Evolutionary conservation across 2,888 invertebrate species (phyloP).

Genomic region (Sesia apiformis): DNA sequence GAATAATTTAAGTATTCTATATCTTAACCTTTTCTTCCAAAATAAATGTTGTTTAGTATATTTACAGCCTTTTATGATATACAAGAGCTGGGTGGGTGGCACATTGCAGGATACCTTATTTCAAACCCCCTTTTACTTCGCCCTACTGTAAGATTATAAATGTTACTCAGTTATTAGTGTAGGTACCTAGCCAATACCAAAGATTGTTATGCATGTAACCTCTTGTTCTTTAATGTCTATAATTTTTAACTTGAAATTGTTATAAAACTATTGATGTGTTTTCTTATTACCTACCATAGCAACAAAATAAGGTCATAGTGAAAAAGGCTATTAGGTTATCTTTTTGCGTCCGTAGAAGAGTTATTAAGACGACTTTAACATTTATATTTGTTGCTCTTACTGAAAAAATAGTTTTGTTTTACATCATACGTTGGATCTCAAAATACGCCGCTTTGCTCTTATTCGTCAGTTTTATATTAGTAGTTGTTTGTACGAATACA

Average conservation of each 20-base stretch:
- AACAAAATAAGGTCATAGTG: background rate
- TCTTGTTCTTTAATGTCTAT: constrained; percentile 24
- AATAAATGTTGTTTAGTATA: constrained; percentile 68
- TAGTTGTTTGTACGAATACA: too few species aligned
- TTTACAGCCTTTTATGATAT: constrained; percentile 39
- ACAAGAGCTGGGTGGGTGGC: constrained; percentile 37
- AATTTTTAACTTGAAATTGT: constrained; percentile 2
- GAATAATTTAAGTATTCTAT: constrained; percentile 29
- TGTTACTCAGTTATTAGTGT: background rate
- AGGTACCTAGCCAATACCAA: background rate
- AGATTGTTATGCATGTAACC: constrained; percentile 45
- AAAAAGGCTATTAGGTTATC: too few species aligned
- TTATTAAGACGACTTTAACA: too few species aligned
- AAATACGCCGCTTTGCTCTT: background rate
- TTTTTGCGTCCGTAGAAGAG: too few species aligned
- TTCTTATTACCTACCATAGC: constrained; percentile 1
- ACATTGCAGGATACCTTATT: constrained; percentile 24
- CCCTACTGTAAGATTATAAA: constrained; percentile 6
- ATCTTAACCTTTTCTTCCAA: constrained; percentile 64
- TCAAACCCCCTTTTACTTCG: constrained; percentile 22
- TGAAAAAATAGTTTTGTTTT: too few species aligned
- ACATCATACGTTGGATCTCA: too few species aligned
- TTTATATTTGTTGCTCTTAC: too few species aligned
- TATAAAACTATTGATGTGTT: constrained; percentile 5
- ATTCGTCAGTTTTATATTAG: too few species aligned